These are phyloP conservation scores for Myotis lucifugus DNA, from an alignment of 2,113 vertebrate genomes.

Conservation along the genomic window DNA sequence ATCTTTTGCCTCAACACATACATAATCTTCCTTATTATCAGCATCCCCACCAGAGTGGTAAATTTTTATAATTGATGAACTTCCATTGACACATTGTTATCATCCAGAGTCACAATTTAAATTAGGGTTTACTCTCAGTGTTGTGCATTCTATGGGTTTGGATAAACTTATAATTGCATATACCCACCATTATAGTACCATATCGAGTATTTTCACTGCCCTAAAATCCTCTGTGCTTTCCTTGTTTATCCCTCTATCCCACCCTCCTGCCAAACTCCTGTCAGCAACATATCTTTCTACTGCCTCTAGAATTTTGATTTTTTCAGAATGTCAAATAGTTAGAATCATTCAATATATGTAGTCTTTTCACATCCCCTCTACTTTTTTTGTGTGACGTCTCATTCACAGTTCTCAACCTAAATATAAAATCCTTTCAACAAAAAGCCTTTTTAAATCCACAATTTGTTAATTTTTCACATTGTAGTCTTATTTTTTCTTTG, in stretches of 20 bases:
- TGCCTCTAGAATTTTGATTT: neutral
- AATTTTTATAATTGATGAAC: neutral
- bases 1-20: neutral
- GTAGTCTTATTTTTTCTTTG: neutral
- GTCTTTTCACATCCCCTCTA: neutral
- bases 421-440: neutral
- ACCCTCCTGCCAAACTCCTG: neutral
- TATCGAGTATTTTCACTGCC: neutral
- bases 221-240: neutral
- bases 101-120: neutral
- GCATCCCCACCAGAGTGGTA: neutral
- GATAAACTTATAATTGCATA: neutral
- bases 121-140: neutral
- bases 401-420: neutral
- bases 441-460: neutral
- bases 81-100: neutral
- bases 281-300: neutral
- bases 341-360: neutral
- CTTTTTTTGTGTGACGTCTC: neutral
- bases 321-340: neutral
- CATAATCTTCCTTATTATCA: neutral
- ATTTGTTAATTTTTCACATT: neutral
- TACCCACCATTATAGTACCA: neutral
- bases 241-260: neutral
- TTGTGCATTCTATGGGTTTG: neutral